phyloP scores from a whole-genome alignment of 1,140 invertebrate species.

The Bicyclus anynana region DNA sequence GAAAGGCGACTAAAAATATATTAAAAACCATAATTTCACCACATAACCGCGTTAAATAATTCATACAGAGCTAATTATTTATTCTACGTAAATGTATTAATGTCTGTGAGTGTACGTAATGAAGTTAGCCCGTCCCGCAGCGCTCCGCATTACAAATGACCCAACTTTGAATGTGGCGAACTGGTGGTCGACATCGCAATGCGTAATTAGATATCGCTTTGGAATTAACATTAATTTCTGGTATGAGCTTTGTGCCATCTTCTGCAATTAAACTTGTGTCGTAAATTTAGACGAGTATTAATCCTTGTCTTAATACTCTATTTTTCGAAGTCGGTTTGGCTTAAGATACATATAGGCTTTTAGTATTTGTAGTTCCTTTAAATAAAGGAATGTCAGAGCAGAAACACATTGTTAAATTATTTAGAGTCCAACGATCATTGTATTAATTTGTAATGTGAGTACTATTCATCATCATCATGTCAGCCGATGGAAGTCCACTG shows the following conservation, averaged over 20 bases:
- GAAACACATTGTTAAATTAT: no score
- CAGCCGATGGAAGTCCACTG: no score
- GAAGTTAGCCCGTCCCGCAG: constrained; percentile 22
- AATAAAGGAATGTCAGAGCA: no score
- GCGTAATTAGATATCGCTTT: constrained; percentile 9
- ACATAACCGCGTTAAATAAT: neutral
- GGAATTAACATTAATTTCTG: neutral
- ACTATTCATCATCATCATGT: no score
- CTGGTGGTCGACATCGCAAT: neutral
- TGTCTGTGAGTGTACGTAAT: constrained; percentile 19
- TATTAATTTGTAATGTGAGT: no score
- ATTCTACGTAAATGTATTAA: constrained; percentile 1
- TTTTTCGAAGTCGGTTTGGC: no score
- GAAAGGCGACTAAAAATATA: neutral
- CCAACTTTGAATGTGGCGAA: constrained; percentile 15
- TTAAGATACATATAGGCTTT: no score
- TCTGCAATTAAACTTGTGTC: neutral
- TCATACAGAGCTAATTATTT: neutral
- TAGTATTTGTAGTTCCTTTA: no score
- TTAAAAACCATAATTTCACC: neutral
- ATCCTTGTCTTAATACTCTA: no score
- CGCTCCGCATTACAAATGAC: constrained; percentile 21
- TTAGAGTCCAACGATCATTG: no score
- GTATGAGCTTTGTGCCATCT: neutral
- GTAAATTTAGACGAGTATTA: neutral